These are phyloP conservation scores for Drosophila peninsularis DNA, from an alignment of 2,888 invertebrate species.

Conservation along the genomic window DNA sequence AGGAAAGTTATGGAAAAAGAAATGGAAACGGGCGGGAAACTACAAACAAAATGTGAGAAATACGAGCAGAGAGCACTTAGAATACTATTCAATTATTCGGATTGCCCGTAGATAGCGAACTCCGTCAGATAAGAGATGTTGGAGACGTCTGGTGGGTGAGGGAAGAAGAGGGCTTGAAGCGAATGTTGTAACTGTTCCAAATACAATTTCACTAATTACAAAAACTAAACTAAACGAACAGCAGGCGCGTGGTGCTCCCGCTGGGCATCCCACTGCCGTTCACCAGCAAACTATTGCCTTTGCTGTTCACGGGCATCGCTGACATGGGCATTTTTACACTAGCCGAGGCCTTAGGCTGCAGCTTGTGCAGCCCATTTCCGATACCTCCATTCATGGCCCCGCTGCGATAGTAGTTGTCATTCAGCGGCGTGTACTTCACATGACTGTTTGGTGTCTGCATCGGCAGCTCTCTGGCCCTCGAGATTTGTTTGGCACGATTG, in stretches of 20 bases:
- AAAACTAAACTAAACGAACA: constrained; percentile 80
- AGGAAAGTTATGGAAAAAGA: not conserved
- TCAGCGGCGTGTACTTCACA: constrained; percentile 82
- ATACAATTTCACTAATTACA: constrained; percentile 63
- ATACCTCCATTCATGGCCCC: constrained; percentile 54
- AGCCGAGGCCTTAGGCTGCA: constrained; percentile 24
- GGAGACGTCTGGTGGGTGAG: not conserved
- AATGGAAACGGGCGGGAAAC: not conserved
- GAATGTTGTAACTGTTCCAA: constrained; percentile 7
- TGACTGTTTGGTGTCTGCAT: constrained; percentile 84
- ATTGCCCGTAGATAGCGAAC: constrained; percentile 1
- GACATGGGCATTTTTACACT: constrained; percentile 50
- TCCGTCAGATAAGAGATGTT: constrained; percentile 24
- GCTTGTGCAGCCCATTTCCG: constrained; percentile 56
- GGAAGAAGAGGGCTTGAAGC: not conserved
- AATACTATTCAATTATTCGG: constrained; percentile 17
- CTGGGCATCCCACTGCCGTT: constrained; percentile 80
- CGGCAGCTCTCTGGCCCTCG: constrained; percentile 86
- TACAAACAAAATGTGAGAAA: constrained; percentile 2
- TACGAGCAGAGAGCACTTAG: constrained; percentile 13
- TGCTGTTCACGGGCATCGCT: constrained; percentile 27
- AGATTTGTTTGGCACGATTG: constrained; percentile 93
- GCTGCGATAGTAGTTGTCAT: constrained; percentile 77
- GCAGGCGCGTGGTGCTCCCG: constrained; percentile 79
- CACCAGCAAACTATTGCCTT: constrained; percentile 79